phyloP scores from a whole-genome alignment of 2,113 vertebrate genomes.

The Dipodomys merriami region DNA sequence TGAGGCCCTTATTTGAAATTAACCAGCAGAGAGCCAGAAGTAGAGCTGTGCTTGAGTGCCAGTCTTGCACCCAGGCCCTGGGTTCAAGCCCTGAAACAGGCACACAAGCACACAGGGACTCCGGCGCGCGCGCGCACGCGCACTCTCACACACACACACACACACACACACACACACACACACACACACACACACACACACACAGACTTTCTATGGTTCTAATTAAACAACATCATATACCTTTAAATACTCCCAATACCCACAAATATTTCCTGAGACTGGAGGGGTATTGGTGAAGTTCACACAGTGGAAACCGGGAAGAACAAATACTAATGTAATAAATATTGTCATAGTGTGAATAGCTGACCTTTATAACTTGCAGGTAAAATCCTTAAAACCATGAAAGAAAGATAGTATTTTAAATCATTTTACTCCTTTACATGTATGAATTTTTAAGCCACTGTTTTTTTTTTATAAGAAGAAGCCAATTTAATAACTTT shows the following conservation, averaged over 20 bases:
- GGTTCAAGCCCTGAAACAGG: no score
- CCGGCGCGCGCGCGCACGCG: no score
- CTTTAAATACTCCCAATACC: constrained; percentile 20
- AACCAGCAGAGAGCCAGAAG: no score
- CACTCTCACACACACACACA: no score
- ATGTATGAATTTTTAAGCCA: not conserved
- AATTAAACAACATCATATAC: not conserved
- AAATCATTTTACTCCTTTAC: constrained; percentile 11
- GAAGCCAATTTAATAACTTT: not conserved
- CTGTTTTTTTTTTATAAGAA: not conserved
- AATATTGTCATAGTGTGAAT: not conserved
- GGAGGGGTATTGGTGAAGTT: not conserved
- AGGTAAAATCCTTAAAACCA: not conserved
- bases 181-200: no score
- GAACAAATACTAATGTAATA: not conserved
- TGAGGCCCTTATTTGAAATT: no score
- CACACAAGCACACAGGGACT: no score
- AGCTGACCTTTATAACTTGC: not conserved
- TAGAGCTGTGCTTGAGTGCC: no score
- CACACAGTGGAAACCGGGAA: not conserved
- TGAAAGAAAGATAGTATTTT: not conserved
- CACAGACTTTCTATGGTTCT: not conserved
- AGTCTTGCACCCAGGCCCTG: no score
- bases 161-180: no score
- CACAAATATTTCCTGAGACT: not conserved